phyloP scores from a whole-genome alignment of 1,140 invertebrate genomes.

The Aphelinus atriplicis region DNA sequence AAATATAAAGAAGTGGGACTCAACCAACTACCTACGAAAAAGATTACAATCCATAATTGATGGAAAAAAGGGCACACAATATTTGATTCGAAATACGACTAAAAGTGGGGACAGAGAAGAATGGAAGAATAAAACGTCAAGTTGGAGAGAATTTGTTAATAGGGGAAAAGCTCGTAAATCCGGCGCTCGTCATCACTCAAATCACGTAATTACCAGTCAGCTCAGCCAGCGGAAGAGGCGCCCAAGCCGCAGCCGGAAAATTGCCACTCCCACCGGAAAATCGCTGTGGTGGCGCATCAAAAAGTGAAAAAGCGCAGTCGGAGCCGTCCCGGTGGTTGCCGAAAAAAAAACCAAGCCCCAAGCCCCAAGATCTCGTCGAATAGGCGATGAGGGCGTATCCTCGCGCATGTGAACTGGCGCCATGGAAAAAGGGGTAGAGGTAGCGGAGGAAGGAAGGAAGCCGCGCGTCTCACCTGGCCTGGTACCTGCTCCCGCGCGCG shows the following conservation, averaged over 20 bases:
- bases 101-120: no score
- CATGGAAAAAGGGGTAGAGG: no score
- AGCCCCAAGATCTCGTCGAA: not conserved
- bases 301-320: not conserved
- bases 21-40: no score
- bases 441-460: not conserved
- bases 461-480: not conserved
- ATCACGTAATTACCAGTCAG: constrained; percentile 18
- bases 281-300: not conserved
- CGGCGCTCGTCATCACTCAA: constrained; percentile 14
- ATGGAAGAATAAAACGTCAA: no score
- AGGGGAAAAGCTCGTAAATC: not conserved
- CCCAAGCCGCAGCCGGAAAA: not conserved
- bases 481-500: not conserved
- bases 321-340: no score
- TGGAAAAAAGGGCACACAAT: no score
- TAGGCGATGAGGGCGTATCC: not conserved
- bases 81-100: no score
- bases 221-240: not conserved
- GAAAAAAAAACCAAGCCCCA: not conserved
- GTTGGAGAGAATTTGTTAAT: not conserved
- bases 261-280: constrained; percentile 14
- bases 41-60: no score
- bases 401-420: not conserved
- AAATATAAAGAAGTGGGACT: no score